phyloP scores from a whole-genome alignment of 2,888 invertebrate species.

The Diplazon laetatorius region DNA sequence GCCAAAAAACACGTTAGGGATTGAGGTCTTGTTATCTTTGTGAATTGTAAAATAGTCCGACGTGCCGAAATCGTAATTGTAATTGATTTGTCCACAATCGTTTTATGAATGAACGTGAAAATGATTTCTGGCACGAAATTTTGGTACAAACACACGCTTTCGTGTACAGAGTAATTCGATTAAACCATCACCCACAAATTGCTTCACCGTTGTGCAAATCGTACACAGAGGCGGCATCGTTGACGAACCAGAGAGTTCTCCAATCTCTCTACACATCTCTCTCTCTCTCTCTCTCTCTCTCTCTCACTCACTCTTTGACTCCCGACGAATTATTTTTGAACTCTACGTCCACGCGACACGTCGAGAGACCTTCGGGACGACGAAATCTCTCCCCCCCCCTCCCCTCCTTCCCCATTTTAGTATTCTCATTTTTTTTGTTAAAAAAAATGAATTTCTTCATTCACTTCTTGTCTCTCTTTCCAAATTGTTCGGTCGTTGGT shows the following conservation, averaged over 20 bases:
- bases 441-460: too few relatives aligned
- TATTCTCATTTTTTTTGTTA: too few relatives aligned
- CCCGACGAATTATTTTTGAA: slow-evolving; percentile 56
- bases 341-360: slow-evolving; percentile 26
- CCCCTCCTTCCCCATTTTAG: slow-evolving; percentile 29
- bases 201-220: not conserved
- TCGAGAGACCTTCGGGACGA: slow-evolving; percentile 26
- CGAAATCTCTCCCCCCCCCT: too few relatives aligned
- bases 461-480: slow-evolving; percentile 17
- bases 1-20: too few relatives aligned
- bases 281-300: too few relatives aligned
- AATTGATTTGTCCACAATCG: slow-evolving; percentile 10
- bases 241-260: not conserved
- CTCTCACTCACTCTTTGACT: slow-evolving; percentile 18
- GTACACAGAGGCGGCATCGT: not conserved
- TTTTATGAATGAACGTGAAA: slow-evolving; percentile 49
- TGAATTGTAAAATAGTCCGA: too few relatives aligned
- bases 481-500: too few relatives aligned
- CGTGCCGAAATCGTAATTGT: too few relatives aligned
- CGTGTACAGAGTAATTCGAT: slow-evolving; percentile 56
- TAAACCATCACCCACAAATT: slow-evolving; percentile 52
- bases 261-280: slow-evolving; percentile 8
- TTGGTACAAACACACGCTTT: slow-evolving; percentile 51
- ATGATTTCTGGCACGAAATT: slow-evolving; percentile 1
- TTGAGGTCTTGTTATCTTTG: too few relatives aligned